Base-by-base conservation (phyloP, 2,888 invertebrate genomes). In the Ceratothoa steindachneri region DNA sequence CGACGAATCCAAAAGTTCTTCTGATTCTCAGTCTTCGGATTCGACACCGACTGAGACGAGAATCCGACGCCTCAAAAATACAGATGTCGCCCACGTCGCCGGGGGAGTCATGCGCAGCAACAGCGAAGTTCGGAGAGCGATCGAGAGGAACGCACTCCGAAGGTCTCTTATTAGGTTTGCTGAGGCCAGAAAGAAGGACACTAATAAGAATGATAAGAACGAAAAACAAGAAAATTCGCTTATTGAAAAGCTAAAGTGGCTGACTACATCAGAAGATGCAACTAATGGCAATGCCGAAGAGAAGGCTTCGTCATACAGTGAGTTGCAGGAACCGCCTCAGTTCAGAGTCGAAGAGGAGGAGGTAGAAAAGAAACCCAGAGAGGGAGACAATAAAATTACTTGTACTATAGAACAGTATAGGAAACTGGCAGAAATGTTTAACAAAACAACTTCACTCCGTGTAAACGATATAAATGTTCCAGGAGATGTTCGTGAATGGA, bases 201-300 rank as follows among this genome's bases (percentile, higher is more conserved):
- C 82, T 77, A 87, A 87, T 82, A 86, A 85, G 81, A 82, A 85
- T 87, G 89, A 83, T 74, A 80, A 69, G 66, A 76, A 64, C 51
- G 73, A 75, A 15, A 80, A 75, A 30, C 81, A 81, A 5, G 92
- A 92, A 81, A 90, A 92, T 70, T 92, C 93, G 0, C 86, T 95
- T 52, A 92, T 93, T 73, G 95, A 95, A 82, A 88, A 93, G 77
- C 93, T 95, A 80, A 90, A 92, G 66, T 90, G 91, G 82, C 85
- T 95, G 67, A 95, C 94, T 9, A 75, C 75, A 5, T 73, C 78
- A 12, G 68, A 80, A 51, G 75, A 76, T 52, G 72, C 75, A 29
- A 74, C 77, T 12, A 75, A 77, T 73, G 77, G 75, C 3, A 74
- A 73, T 31, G 41, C 67, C 15, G 67, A 67, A 52, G 77, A 71